Evolutionary conservation across 2,888 invertebrate genomes (phyloP).

Genomic region (Sisyra terminalis): DNA sequence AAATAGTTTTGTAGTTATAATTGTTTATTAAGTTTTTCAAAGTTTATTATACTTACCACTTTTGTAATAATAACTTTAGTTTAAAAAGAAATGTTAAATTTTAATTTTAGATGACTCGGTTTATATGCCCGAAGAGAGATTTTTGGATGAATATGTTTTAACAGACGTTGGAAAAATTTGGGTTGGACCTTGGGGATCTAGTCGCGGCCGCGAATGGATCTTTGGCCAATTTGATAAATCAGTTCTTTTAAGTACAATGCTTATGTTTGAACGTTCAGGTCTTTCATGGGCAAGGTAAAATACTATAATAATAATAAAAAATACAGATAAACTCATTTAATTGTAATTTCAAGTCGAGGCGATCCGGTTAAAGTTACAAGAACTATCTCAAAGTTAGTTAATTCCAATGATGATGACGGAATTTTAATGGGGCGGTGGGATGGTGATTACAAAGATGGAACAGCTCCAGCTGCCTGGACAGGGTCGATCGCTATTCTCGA

Average conservation of each 20-base stretch:
- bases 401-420: slow-evolving; percentile 56
- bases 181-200: slow-evolving; percentile 57
- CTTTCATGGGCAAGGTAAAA: slow-evolving; percentile 36
- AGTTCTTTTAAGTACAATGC: slow-evolving; percentile 51
- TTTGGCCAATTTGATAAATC: slow-evolving; percentile 66
- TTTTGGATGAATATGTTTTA: slow-evolving; percentile 60
- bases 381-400: slow-evolving; percentile 56
- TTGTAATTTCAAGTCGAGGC: slow-evolving; percentile 29
- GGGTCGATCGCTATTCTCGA: slow-evolving; percentile 63
- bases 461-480: slow-evolving; percentile 63
- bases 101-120: slow-evolving; percentile 49
- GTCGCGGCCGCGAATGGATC: slow-evolving; percentile 65
- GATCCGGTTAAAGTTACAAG: slow-evolving; percentile 55
- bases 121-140: slow-evolving; percentile 49
- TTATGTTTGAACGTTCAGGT: slow-evolving; percentile 49
- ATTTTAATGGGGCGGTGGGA: slow-evolving; percentile 59
- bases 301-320: neutral
- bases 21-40: neutral
- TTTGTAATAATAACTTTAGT: no score
- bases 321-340: neutral
- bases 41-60: no score
- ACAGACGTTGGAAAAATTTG: slow-evolving; percentile 77
- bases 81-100: slow-evolving; percentile 9
- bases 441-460: slow-evolving; percentile 55
- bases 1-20: neutral